Evolutionary conservation across 2,888 invertebrate species (phyloP), one percentile per base, ranked within the genome.

Genomic region (Encarsia formosa): DNA sequence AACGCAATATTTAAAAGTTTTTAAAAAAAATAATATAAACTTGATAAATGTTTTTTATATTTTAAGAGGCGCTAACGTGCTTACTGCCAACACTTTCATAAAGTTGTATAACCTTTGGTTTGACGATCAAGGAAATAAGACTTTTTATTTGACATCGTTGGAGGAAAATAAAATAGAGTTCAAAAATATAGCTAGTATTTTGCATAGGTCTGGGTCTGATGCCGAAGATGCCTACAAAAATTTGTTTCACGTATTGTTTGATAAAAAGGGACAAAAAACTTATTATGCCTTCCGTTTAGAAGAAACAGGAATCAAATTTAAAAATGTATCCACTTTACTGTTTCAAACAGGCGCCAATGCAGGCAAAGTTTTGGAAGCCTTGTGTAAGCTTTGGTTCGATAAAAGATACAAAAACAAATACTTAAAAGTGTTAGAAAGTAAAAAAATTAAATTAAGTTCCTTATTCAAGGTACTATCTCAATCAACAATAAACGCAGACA

Each of bases 241-340:
- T 15, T 35, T 35, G 8, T 35, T 16, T 8, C 4, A 37, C 11
- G 4, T 19, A 11, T 37, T 6, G 37, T 37, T 37, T 37, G 20
- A 37, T 19, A 20, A 18, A 37, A 8, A 37, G 20, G 37, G 37
- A 44, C 56, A 49, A 16, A 50, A 44, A 43, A 56, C 56, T 1
- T n/a, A 50, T 18, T 42, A 39, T 51, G 51, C 59, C 29, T 37
- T 35, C 19, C 42, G 19, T 6, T 38, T 54, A 4, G 49, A 46
- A 55, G 54, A 61, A 54, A 59, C 56, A 55, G 58, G 38, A 54
- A 62, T 58, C 54, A 61, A 57, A 50, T 59, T 62, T 40, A 5
- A 50, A 52, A n/a, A n/a, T n/a, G n/a, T n/a, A n/a, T n/a, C n/a
- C n/a, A n/a, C n/a, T n/a, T n/a, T n/a, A n/a, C n/a, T n/a, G n/a